These are phyloP conservation scores for Strigamia maritima DNA, from an alignment of 2,888 invertebrate species.

Conservation along the genomic window DNA sequence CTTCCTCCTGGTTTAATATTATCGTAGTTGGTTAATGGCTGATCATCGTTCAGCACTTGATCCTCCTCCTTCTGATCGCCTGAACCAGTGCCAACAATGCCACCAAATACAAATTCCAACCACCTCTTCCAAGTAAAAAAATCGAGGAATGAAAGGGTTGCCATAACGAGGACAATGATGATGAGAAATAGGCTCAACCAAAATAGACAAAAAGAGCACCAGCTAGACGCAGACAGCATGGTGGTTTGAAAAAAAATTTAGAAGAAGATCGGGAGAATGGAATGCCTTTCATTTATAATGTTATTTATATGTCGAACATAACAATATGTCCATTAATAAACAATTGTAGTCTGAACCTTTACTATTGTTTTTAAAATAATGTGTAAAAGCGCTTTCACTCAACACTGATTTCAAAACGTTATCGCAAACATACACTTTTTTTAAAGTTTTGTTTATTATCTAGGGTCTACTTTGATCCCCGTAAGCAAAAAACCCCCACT, in stretches of 20 bases:
- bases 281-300: constrained; percentile 29
- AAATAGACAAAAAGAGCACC: constrained; percentile 16
- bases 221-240: constrained; percentile 13
- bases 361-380: not conserved
- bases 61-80: not conserved
- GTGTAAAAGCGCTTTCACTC: no score
- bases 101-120: constrained; percentile 19
- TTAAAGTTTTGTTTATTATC: not conserved
- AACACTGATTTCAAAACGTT: no score
- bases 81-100: not conserved
- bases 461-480: constrained; percentile 58
- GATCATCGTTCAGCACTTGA: not conserved
- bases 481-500: constrained; percentile 84
- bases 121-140: constrained; percentile 24
- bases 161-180: constrained; percentile 5
- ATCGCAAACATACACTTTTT: no score
- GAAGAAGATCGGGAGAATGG: constrained; percentile 24
- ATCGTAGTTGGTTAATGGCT: not conserved
- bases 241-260: constrained; percentile 21
- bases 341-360: not conserved
- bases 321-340: not conserved
- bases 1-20: not conserved
- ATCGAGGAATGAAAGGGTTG: constrained; percentile 11
- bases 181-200: constrained; percentile 11
- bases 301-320: not conserved